Evolutionary conservation across 1,140 invertebrate species (phyloP), one percentile per base, ranked within the genome.

Genomic region (Drosophila novamexicana): DNA sequence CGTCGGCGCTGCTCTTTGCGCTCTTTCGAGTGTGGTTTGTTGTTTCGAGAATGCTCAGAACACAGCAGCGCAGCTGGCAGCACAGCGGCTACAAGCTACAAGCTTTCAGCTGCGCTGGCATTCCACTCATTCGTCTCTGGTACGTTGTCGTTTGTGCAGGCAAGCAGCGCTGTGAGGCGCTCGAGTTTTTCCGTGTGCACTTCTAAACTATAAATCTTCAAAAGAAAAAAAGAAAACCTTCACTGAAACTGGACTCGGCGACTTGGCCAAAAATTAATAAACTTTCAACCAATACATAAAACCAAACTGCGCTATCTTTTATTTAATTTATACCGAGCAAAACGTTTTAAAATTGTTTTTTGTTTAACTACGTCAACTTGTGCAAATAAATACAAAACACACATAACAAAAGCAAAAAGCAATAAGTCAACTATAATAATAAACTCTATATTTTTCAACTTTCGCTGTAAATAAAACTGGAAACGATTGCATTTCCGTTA

Each of bases 111-210:
- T 74, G 79, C 70, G 72, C 65, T 77, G 69, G 69, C 75, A 78
- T 83, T 86, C 76, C 83, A 83, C 83, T 86, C 84, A 86, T 88
- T 86, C 83, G 84, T 86, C 76, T 86, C 76, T 88, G 83, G 85
- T 78, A 79, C 72, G 80, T 82, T 71, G 75, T 73, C 83, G 83
- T 66, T 47, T 73, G 68, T 68, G 74, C 74, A 79, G 61, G 75
- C 76, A 79, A 79, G 64, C 79, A 81, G 83, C 83, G 83, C 83
- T 83, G 64, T 62, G 47, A 40, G 67, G 64, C 69, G 70, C 59
- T 63, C 59, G 69, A 74, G 72, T 79, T 84, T 88, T 86, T 86
- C 83, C 72, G 72, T 75, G 83, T 88, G 83, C 83, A 86, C 83
- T 83, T 78, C 66, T 82, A 52, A 75, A 75, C 58, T 57, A 75